These are phyloP conservation scores for Meliscaeva auricollis DNA, from an alignment of 2,888 invertebrate species.

Conservation along the genomic window DNA sequence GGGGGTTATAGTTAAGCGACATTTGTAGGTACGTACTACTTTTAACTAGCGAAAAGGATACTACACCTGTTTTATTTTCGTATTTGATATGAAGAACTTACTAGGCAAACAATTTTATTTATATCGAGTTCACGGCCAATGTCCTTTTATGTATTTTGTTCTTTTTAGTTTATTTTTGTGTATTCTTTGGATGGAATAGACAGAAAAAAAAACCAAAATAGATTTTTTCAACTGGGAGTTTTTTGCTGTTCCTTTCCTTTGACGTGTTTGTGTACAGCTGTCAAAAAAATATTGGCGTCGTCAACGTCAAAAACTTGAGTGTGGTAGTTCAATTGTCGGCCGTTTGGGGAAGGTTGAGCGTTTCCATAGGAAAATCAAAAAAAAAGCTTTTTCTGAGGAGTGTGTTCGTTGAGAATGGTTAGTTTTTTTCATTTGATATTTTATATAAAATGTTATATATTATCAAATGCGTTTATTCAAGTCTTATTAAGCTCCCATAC, in stretches of 20 bases:
- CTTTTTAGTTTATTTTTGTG: slow-evolving; percentile 39
- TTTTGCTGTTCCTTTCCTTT: slow-evolving; percentile 32
- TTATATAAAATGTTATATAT: no score
- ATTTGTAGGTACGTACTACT: no score
- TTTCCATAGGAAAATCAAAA: no score
- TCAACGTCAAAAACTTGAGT: slow-evolving; percentile 50
- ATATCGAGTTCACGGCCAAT: slow-evolving; percentile 48
- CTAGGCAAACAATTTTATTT: slow-evolving; percentile 34
- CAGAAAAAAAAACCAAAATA: slow-evolving; percentile 63
- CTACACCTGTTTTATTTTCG: neutral
- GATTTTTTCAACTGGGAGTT: slow-evolving; percentile 56
- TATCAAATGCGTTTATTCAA: no score
- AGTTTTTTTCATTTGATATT: neutral
- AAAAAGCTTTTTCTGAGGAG: neutral
- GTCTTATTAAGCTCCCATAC: no score
- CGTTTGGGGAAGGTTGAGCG: neutral
- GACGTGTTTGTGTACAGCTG: slow-evolving; percentile 62
- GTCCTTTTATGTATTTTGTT: slow-evolving; percentile 47
- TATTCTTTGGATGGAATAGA: slow-evolving; percentile 33
- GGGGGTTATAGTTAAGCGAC: neutral
- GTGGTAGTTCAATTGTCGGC: neutral
- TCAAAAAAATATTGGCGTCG: slow-evolving; percentile 59
- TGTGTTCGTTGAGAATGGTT: neutral
- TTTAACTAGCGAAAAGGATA: slow-evolving; percentile 7
- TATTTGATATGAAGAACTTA: slow-evolving; percentile 49